Evolutionary conservation across 2,888 invertebrate species (phyloP), one percentile per base, ranked within the genome.

Genomic region (Ariolimax columbianus): DNA sequence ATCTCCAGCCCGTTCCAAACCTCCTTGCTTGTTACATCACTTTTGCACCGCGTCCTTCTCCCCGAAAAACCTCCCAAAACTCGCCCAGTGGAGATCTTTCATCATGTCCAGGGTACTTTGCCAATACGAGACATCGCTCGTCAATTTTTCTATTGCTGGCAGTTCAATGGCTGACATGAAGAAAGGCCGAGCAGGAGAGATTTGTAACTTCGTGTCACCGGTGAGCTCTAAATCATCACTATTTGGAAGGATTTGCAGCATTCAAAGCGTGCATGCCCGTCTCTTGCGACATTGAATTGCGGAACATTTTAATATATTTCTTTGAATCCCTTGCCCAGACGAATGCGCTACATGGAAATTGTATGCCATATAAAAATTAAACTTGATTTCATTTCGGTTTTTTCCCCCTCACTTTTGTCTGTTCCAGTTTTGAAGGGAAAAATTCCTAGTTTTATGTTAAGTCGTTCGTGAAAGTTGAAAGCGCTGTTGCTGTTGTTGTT

Each of bases 121-220:
- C 77, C 77, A 78, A 63, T 6, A 78, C 36, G 63, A 38, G n/a
- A n/a, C 38, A 40, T 23, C n/a, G 77, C 59, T 59, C 38, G 77
- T 59, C 77, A 59, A 78, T 78, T 63, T 78, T 78, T 78, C 77
- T 78, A 63, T 78, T 78, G 77, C 77, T 40, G 7, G 36, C 38
- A 14, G 59, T 78, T 78, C 77, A 59, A 63, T 59, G 63, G 9
- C 1, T 78, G 77, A 78, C 77, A 59, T 38, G 77, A n/a, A 26
- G 38, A 59, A 68, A 63, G 80, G 68, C 30, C 80, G 33, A 33
- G 40, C 68, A 47, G 47, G 26, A 43, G 23, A 68, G 80, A 80
- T 80, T 66, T 80, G 80, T 80, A 80, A 80, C 80, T 68, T 26
- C 14, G 19, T 80, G 80, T 40, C 80, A 80, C n/a, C 19, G 43